These are phyloP conservation scores for Gnathonemus longibarbis DNA, from an alignment of 2,113 vertebrate genomes.

Conservation along the genomic window DNA sequence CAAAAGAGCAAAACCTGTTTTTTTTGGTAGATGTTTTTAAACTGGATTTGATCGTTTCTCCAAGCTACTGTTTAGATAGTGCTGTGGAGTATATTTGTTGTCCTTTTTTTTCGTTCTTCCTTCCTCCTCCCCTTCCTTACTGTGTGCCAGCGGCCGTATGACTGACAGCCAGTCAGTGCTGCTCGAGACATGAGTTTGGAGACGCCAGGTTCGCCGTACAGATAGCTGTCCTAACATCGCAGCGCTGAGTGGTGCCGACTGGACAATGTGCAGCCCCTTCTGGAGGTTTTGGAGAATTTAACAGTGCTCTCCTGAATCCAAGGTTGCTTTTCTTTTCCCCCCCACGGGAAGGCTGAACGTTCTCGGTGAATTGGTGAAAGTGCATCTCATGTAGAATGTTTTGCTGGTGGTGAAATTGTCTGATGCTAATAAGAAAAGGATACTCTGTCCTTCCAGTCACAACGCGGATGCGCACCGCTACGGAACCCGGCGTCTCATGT, in stretches of 20 bases:
- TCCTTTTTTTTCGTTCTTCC: neutral
- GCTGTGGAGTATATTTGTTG: conserved; percentile 14
- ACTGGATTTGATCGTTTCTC: conserved; percentile 23
- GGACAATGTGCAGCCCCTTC: neutral
- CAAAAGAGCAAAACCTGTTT: conserved; percentile 17
- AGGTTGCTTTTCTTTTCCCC: neutral
- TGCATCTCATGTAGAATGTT: neutral
- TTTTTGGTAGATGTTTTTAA: conserved; percentile 21
- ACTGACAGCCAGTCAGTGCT: conserved; percentile 13
- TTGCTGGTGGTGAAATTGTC: neutral
- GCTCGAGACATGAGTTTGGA: conserved; percentile 2
- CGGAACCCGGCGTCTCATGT: conserved; percentile 44
- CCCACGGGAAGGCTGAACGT: neutral
- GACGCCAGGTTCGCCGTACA: neutral
- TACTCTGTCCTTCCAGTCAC: neutral
- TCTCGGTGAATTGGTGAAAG: neutral
- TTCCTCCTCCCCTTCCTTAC: neutral
- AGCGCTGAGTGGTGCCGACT: neutral
- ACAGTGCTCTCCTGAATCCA: neutral
- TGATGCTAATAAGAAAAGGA: neutral
- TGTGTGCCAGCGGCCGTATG: neutral
- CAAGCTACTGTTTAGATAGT: conserved; percentile 16
- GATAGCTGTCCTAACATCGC: neutral
- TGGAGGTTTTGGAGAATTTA: neutral
- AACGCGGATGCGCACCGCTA: conserved; percentile 34